Percentiles rank a stretch among this genome's conserved stretches.
Conservation (phyloP, 2,888 invertebrate species). For the Pammene fasciana region DNA sequence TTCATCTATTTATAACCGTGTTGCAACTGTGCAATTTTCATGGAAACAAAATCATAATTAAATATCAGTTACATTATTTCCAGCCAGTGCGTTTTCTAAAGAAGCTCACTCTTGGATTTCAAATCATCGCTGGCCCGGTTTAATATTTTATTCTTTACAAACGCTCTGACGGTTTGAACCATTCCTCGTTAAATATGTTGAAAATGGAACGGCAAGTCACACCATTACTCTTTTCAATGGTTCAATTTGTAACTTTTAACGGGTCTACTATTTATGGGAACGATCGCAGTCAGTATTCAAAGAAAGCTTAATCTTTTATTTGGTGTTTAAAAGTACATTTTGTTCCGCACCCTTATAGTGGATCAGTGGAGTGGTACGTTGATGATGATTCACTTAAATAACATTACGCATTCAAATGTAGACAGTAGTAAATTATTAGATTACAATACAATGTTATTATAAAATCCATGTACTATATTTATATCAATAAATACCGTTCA, state of each 20-base stretch:
- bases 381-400: too few relatives aligned
- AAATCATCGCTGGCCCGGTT: constrained; percentile 65
- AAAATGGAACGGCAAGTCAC: constrained; percentile 35
- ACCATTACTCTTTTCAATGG: constrained; percentile 41
- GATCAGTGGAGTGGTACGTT: not conserved
- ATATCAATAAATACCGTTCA: too few relatives aligned
- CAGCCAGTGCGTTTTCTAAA: constrained; percentile 17
- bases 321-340: not conserved
- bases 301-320: constrained; percentile 20
- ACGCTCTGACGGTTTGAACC: constrained; percentile 53
- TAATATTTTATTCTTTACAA: constrained; percentile 75
- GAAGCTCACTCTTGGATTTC: constrained; percentile 58
- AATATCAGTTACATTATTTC: constrained; percentile 7
- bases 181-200: constrained; percentile 38
- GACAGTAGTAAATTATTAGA: not conserved
- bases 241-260: constrained; percentile 42
- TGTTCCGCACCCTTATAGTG: not conserved
- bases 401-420: too few relatives aligned
- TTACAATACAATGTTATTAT: not conserved
- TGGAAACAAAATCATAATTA: not conserved
- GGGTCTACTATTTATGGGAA: constrained; percentile 37
- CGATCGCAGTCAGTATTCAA: constrained; percentile 28
- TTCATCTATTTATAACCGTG: not conserved
- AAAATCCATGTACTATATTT: too few relatives aligned
- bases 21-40: not conserved